phyloP scores from a whole-genome alignment of 2,888 invertebrate genomes.

The Drosophila prostipennis region DNA sequence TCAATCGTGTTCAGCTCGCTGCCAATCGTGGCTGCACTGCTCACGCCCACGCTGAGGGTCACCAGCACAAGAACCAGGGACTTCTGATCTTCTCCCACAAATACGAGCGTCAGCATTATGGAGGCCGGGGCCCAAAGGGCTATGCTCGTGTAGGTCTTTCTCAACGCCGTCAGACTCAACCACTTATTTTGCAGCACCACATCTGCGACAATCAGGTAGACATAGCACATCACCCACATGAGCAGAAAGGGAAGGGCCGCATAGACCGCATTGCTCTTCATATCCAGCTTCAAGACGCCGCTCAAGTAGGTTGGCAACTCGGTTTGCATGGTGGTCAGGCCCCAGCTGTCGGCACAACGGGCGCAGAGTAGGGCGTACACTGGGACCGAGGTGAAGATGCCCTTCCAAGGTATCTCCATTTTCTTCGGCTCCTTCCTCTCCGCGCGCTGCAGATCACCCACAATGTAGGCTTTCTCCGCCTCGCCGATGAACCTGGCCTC shows the following conservation, averaged over 20 bases:
- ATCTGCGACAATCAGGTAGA: constrained; percentile 84
- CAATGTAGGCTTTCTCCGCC: constrained; percentile 86
- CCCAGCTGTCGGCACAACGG: constrained; percentile 89
- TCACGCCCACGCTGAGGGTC: constrained; percentile 85
- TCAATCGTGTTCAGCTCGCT: constrained; percentile 86
- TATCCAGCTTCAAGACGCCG: constrained; percentile 86
- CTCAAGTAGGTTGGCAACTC: constrained; percentile 88
- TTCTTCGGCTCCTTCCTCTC: constrained; percentile 26
- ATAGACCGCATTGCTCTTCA: constrained; percentile 85
- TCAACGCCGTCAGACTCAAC: constrained; percentile 79
- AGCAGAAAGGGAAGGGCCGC: constrained; percentile 85
- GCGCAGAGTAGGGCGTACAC: constrained; percentile 86
- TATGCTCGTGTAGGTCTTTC: constrained; percentile 78
- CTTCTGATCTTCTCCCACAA: constrained; percentile 82
- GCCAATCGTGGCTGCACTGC: constrained; percentile 84
- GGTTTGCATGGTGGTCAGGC: constrained; percentile 88
- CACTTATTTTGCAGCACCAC: constrained; percentile 82
- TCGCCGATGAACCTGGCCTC: constrained; percentile 86
- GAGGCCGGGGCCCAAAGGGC: constrained; percentile 85
- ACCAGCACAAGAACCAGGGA: constrained; percentile 85
- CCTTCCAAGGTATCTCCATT: constrained; percentile 86
- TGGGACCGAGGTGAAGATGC: constrained; percentile 88
- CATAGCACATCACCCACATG: constrained; percentile 84
- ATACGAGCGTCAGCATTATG: constrained; percentile 85
- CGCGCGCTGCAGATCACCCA: constrained; percentile 83